Evolutionary conservation across 1,140 invertebrate genomes (phyloP).

Genomic region (Micrasema longulum): DNA sequence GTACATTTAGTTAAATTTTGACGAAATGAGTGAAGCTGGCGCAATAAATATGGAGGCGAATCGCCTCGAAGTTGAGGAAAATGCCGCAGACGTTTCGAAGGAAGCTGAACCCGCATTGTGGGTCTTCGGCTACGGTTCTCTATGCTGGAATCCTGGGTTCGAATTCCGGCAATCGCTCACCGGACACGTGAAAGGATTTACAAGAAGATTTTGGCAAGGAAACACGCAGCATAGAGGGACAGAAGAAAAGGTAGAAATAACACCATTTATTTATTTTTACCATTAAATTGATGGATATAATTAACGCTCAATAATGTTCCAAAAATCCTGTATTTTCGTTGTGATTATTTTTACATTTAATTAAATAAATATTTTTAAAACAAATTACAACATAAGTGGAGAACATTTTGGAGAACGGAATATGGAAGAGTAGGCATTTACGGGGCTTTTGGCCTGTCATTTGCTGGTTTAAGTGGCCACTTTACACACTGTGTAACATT

Average conservation of each 20-base stretch:
- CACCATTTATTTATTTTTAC: slow-evolving; percentile 19
- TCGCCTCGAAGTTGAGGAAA: slow-evolving; percentile 6
- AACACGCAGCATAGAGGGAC: slow-evolving; percentile 86
- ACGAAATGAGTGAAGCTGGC: slow-evolving; percentile 33
- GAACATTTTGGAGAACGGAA: too few relatives aligned
- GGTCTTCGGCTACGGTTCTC: slow-evolving; percentile 89
- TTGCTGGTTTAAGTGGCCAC: too few relatives aligned
- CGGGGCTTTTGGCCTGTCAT: too few relatives aligned
- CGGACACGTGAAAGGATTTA: slow-evolving; percentile 81
- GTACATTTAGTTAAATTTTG: neutral
- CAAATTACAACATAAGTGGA: too few relatives aligned
- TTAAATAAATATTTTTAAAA: neutral
- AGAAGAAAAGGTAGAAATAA: slow-evolving; percentile 75
- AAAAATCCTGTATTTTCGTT: neutral
- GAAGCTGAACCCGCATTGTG: slow-evolving; percentile 66
- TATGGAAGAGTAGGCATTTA: too few relatives aligned
- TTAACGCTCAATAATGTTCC: too few relatives aligned
- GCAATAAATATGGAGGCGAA: slow-evolving; percentile 10
- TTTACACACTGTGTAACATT: too few relatives aligned
- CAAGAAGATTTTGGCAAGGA: slow-evolving; percentile 88
- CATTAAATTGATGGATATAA: too few relatives aligned
- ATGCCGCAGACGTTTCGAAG: neutral
- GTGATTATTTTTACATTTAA: neutral
- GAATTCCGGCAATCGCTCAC: slow-evolving; percentile 76
- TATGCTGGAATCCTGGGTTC: slow-evolving; percentile 91